Percentiles rank a stretch among this genome's conserved stretches.
These are phyloP conservation scores for Pollenia griseotomentosa DNA, from an alignment of 2,888 invertebrate species.

Conservation along the genomic window DNA sequence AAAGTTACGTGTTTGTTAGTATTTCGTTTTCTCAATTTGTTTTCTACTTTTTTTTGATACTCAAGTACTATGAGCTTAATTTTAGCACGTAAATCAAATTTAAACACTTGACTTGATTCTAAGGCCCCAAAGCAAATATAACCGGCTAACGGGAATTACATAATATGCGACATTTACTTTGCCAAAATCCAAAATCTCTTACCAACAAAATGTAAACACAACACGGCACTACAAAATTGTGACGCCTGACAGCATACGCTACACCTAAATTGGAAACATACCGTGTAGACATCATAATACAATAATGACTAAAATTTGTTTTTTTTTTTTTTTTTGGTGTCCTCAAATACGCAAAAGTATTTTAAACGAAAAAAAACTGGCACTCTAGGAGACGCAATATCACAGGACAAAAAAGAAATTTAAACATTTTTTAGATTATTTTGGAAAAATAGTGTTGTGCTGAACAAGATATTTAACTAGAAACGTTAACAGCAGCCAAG, in stretches of 20 bases:
- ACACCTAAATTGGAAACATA: constrained; percentile 52
- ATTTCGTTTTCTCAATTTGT: constrained; percentile 7
- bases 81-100: constrained; percentile 80
- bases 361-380: constrained; percentile 48
- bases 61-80: constrained; percentile 62
- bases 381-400: constrained; percentile 46
- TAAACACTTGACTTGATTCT: constrained; percentile 81
- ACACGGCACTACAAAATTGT: constrained; percentile 45
- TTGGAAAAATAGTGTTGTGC: constrained; percentile 35
- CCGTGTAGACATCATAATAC: constrained; percentile 40
- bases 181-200: constrained; percentile 69
- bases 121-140: constrained; percentile 75
- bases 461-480: constrained; percentile 61
- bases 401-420: constrained; percentile 13
- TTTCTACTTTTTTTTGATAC: constrained; percentile 15
- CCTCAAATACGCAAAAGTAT: constrained; percentile 23
- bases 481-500: constrained; percentile 63
- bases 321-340: background rate
- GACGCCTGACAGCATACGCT: constrained; percentile 45
- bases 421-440: constrained; percentile 20
- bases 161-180: constrained; percentile 72
- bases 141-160: constrained; percentile 67
- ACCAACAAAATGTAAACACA: constrained; percentile 39
- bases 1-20: constrained; percentile 15
- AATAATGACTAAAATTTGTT: constrained; percentile 47